Percentiles rank a stretch among this genome's conserved stretches.
Evolutionary conservation across 2,797 vertebrate species (phyloP).

Genomic region (Caiman crocodilus): DNA sequence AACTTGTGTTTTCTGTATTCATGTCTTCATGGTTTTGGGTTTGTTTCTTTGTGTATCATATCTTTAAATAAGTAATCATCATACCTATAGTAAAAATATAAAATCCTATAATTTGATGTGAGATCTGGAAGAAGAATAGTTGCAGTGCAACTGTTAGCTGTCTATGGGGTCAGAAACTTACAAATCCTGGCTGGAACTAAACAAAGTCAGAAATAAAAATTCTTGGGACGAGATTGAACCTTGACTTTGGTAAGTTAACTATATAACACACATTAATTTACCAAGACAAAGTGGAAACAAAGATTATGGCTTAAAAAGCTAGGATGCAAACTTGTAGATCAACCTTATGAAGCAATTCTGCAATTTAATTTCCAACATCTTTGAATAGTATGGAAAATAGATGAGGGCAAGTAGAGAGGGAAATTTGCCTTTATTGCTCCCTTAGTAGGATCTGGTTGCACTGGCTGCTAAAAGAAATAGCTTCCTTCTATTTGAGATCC

Average conservation of each 20-base stretch:
- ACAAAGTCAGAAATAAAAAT: background rate
- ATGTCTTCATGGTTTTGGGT: background rate
- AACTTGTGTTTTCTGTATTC: background rate
- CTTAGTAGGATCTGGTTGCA: background rate
- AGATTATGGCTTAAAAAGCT: background rate
- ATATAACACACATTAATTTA: background rate
- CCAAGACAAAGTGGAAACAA: background rate
- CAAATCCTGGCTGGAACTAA: background rate
- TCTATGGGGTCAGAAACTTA: background rate
- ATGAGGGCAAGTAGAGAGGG: background rate
- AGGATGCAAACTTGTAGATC: constrained; percentile 9
- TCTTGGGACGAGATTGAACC: constrained; percentile 6
- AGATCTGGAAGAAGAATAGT: background rate
- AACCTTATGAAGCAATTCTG: background rate
- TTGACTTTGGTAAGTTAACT: background rate
- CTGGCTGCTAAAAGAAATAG: background rate
- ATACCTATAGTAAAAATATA: background rate
- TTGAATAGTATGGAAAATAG: background rate
- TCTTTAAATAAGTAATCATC: no score
- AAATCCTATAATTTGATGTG: background rate
- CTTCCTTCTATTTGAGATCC: background rate
- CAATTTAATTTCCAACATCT: background rate
- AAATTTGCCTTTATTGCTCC: background rate
- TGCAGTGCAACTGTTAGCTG: background rate
- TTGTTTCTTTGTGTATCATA: background rate